Conservation (phyloP, 2,113 vertebrate genomes). For the Otolemur garnettii region DNA sequence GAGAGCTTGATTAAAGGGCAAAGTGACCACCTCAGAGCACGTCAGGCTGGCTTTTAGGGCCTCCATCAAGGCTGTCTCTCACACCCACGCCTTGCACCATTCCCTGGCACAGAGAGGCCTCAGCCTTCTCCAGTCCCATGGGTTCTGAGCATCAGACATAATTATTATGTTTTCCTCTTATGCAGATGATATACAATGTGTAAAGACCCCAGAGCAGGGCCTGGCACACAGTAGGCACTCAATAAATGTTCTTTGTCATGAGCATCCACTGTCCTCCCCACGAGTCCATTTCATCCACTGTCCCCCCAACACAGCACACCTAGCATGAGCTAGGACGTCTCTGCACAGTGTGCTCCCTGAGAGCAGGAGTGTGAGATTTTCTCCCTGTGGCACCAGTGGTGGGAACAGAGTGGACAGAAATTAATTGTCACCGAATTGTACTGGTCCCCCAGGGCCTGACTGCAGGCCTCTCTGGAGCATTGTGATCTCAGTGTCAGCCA, state of each 20-base stretch:
- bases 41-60: background rate
- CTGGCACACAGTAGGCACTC: background rate
- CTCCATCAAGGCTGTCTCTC: background rate
- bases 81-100: background rate
- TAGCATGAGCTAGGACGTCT: background rate
- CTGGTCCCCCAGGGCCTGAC: background rate
- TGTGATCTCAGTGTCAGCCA: background rate
- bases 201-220: background rate
- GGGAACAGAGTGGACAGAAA: background rate
- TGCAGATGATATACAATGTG: background rate
- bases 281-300: no score
- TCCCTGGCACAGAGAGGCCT: background rate
- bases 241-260: background rate
- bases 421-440: background rate
- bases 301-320: background rate
- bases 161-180: background rate
- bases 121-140: background rate
- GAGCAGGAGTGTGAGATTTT: background rate
- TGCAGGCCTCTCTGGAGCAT: background rate
- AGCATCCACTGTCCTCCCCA: background rate
- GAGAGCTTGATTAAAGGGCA: background rate
- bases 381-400: background rate
- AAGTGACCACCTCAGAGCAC: background rate
- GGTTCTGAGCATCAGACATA: background rate
- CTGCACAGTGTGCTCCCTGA: background rate